Base-by-base conservation (phyloP, 1,140 invertebrate genomes). In the Trichonephila clavipes region DNA sequence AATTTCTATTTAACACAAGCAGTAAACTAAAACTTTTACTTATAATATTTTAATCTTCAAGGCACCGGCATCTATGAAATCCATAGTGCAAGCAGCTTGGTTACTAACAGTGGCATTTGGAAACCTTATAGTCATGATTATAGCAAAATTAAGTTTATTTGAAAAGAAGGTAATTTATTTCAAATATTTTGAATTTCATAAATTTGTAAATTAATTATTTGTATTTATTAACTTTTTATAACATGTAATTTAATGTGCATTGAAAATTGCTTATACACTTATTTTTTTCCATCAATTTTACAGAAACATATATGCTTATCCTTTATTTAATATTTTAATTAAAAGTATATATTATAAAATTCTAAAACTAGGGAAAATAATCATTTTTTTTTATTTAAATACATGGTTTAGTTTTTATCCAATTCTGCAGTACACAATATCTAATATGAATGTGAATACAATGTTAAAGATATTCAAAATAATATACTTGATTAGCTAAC, bases 61-160 rank as follows among this genome's bases (percentile, higher is more conserved):
- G 96, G 98, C 98, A 0, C 98, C 98, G 0, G 95, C 96, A n/a
- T 97, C 97, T 94, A 99, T 99, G 98, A 99, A 99, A 95, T 98
- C 98, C 0, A 97, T 99, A 0, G 95, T 99, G 44, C 97, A 98
- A 95, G 98, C 99, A 8, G 97, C 97, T 3, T 99, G 98, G 98
- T 96, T 99, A 51, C 95, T 99, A 0, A 99, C 98, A 0, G 97
- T 98, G 12, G 98, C 99, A 0, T 96, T 98, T 95, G 99, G 99
- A 34, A 99, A 99, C 96, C 95, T 99, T 8, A 97, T 99, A 88
- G 98, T 98, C 12, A 97, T 99, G 3, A 97, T 99, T 40, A 97
- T 99, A 62, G 97, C 98, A 12, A 97, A 98, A 95, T 96, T 96
- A 10, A 96, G 96, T 34, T 95, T 97, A 40, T 97, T 97, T 95